Percentiles rank a stretch among this genome's conserved stretches.
phyloP scores from a whole-genome alignment of 2,797 vertebrate genomes.

The Leptatherina wallacei region DNA sequence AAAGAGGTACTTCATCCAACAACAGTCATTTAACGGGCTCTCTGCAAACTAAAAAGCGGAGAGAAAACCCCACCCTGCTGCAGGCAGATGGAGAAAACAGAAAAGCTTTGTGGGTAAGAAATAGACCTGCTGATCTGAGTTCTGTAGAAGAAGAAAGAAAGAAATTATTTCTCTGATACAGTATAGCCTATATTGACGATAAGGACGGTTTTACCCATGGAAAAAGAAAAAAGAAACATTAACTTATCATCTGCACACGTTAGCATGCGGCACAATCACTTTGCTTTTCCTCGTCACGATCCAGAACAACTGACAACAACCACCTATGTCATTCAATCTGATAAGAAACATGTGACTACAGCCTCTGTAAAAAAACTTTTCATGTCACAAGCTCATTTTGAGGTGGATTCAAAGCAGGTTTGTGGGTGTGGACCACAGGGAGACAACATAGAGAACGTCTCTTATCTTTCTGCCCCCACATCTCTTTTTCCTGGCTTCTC shows the following conservation, averaged over 20 bases:
- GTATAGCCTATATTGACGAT: neutral
- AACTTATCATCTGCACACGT: slow-evolving; percentile 34
- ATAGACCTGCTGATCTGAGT: slow-evolving; percentile 32
- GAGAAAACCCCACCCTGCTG: slow-evolving; percentile 66
- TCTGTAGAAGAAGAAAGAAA: neutral
- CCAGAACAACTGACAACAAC: slow-evolving; percentile 25
- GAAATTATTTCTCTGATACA: neutral
- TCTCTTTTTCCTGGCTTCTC: neutral
- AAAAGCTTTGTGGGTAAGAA: slow-evolving; percentile 27
- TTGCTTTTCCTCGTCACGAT: slow-evolving; percentile 3
- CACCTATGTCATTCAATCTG: slow-evolving; percentile 13
- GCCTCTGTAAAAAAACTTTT: neutral
- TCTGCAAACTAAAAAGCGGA: slow-evolving; percentile 42
- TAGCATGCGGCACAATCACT: slow-evolving; percentile 39
- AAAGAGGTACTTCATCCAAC: slow-evolving; percentile 67
- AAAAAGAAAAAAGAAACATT: neutral
- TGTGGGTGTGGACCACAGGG: neutral
- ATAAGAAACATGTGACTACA: slow-evolving; percentile 35
- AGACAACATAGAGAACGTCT: neutral
- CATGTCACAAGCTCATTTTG: neutral
- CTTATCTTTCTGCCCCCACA: neutral
- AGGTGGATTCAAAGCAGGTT: neutral
- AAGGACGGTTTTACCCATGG: neutral
- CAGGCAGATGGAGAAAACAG: slow-evolving; percentile 70
- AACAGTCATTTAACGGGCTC: slow-evolving; percentile 63